These are phyloP conservation scores for Diadema setosum DNA, from an alignment of 35 echinoderm and acorn worm species.

Conservation along the genomic window DNA sequence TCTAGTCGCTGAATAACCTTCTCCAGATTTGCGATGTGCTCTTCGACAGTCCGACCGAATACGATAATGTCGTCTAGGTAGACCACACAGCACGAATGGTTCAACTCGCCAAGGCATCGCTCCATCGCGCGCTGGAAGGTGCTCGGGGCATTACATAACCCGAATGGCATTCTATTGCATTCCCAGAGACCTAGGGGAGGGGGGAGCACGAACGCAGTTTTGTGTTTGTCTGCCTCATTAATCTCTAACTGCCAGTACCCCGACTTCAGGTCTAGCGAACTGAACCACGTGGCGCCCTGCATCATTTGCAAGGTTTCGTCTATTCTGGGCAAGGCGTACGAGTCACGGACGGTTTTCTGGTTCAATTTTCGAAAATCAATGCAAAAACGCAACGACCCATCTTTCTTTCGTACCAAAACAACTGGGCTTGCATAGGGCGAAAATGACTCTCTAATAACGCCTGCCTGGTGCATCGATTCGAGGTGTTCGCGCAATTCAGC, in stretches of 20 bases:
- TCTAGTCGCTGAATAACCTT: too few relatives aligned
- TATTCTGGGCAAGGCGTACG: not conserved
- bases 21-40: too few relatives aligned
- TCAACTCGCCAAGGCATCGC: too few relatives aligned
- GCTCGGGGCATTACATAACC: too few relatives aligned
- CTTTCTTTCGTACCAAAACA: not conserved
- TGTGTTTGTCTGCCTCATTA: constrained; percentile 15
- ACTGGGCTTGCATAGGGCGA: not conserved
- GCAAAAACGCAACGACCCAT: too few relatives aligned
- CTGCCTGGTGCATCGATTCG: not conserved
- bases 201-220: too few relatives aligned
- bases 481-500: not conserved
- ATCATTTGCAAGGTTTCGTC: not conserved
- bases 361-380: not conserved
- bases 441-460: not conserved
- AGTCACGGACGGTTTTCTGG: not conserved
- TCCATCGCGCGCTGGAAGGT: too few relatives aligned
- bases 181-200: too few relatives aligned
- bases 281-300: constrained; percentile 4
- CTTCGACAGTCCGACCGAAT: too few relatives aligned
- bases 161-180: too few relatives aligned
- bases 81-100: too few relatives aligned
- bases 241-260: constrained; percentile 44
- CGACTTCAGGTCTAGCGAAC: constrained; percentile 21
- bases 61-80: too few relatives aligned